Base-by-base conservation (phyloP, 2,797 vertebrate species). In the Sebastes melanostomus region DNA sequence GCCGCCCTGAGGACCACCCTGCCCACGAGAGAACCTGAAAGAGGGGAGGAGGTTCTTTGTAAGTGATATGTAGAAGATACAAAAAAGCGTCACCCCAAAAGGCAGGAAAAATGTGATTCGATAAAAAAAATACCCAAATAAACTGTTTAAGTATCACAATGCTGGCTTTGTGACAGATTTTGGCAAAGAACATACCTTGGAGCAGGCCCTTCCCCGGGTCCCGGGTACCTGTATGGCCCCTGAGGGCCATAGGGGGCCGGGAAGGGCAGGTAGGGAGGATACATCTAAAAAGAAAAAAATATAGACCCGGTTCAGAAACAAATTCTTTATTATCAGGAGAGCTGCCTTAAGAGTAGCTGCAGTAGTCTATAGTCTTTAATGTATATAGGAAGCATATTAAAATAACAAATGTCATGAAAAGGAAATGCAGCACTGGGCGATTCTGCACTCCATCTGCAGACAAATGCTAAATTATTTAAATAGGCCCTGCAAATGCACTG, bases 191-290 rank as follows among this genome's bases (percentile, higher is more conserved):
- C 20, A 90, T 90, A 98, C 97, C 97, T 96, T 86, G 96, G 96
- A 87, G 95, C 90, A 30, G 95, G 94, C 68, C 94, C 94, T 89
- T 98, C 97, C 60, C 95, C 97, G 52, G 97, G 95, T 81, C 94
- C 86, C 8, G 96, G 97, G 91, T 95, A 98, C 93, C 97, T 96
- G 90, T 97, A 98, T 73, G 97, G 96, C 78, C 96, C 97, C 92
- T 98, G 97, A 85, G 97, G 97, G 85, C 97, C 97, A 90, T 97
- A 98, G 7, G 97, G 96, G 3, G 95, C 95, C 16, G 97, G 97
- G 77, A 98, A 98, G 8, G 97, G 96, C 92, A 98, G 92, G 91
- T 98, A 98, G 4, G 97, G 96, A 90, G 97, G 94, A 93, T 98
- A 98, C 97, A 98, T 98, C 97, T 98, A 84, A 25, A 75, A 72